phyloP scores from a whole-genome alignment of 2,888 invertebrate genomes.

The Eueremaeus valkanovi region DNA sequence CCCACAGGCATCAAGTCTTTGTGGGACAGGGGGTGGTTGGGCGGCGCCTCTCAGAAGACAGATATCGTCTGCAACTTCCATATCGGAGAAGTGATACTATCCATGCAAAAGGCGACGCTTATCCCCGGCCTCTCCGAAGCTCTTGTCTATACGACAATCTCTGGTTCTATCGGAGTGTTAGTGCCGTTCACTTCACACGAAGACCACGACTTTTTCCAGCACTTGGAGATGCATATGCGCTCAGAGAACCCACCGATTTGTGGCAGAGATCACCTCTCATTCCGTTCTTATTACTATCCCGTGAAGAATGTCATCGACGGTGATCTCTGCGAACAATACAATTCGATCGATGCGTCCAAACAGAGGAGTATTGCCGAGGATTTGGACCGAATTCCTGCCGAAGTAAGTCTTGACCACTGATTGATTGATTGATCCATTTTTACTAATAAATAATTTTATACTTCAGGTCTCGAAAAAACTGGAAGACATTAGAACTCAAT shows the following conservation, averaged over 20 bases:
- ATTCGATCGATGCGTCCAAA: slow-evolving; percentile 85
- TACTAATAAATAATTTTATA: slow-evolving; percentile 23
- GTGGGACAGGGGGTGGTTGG: slow-evolving; percentile 82
- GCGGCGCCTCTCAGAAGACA: slow-evolving; percentile 92
- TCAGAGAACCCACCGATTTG: slow-evolving; percentile 93
- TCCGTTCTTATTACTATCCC: slow-evolving; percentile 94
- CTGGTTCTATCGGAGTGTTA: slow-evolving; percentile 85
- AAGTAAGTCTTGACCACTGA: too few relatives aligned
- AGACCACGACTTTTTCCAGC: slow-evolving; percentile 98
- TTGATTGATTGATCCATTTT: neutral
- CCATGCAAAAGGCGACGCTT: slow-evolving; percentile 89
- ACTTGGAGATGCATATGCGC: slow-evolving; percentile 99
- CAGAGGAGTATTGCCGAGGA: slow-evolving; percentile 93
- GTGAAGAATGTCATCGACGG: slow-evolving; percentile 98
- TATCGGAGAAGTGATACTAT: slow-evolving; percentile 90
- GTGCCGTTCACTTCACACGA: slow-evolving; percentile 89
- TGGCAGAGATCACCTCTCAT: slow-evolving; percentile 95
- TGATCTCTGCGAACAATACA: slow-evolving; percentile 97
- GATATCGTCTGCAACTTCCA: slow-evolving; percentile 90
- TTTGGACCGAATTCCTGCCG: slow-evolving; percentile 88
- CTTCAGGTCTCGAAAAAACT: slow-evolving; percentile 81
- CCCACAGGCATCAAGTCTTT: slow-evolving; percentile 96
- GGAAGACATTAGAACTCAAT: slow-evolving; percentile 96
- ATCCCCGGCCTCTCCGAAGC: slow-evolving; percentile 98
- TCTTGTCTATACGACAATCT: slow-evolving; percentile 89